A percentile compares a stretch with the other conserved stretches of the same genome.
Evolutionary conservation across 2,113 vertebrate genomes (phyloP).

Genomic region (Zosterops pallidus): DNA sequence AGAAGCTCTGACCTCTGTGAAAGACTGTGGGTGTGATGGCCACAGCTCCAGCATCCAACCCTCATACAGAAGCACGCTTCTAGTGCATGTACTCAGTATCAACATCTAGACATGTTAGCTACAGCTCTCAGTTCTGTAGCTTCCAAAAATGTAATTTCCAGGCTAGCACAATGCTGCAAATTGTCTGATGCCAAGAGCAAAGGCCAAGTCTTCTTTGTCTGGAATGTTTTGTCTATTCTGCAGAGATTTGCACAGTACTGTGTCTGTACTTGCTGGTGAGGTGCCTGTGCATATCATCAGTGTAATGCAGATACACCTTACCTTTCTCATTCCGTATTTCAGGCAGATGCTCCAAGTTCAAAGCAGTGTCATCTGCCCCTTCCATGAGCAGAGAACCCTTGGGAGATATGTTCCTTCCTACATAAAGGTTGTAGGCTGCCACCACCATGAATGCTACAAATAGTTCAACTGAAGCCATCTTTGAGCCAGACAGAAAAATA

Average conservation of each 20-base stretch:
- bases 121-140: neutral
- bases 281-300: neutral
- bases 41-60: neutral
- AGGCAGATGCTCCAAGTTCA: neutral
- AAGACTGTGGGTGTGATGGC: neutral
- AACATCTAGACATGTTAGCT: neutral
- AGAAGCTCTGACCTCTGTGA: neutral
- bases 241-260: neutral
- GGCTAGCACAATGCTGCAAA: neutral
- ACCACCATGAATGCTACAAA: neutral
- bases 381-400: neutral
- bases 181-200: neutral
- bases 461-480: neutral
- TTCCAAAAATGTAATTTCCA: neutral
- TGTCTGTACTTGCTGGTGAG: neutral
- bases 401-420: neutral
- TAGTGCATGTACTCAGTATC: neutral
- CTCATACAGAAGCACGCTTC: neutral
- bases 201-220: neutral
- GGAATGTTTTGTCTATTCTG: neutral
- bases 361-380: neutral
- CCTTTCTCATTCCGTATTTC: neutral
- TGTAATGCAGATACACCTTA: neutral
- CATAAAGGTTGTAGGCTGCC: neutral
- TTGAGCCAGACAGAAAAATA: slow-evolving; percentile 16